Evolutionary conservation across 2,113 vertebrate species (phyloP), one percentile per base, ranked within the genome.

Genomic region (Pelusios castaneus): DNA sequence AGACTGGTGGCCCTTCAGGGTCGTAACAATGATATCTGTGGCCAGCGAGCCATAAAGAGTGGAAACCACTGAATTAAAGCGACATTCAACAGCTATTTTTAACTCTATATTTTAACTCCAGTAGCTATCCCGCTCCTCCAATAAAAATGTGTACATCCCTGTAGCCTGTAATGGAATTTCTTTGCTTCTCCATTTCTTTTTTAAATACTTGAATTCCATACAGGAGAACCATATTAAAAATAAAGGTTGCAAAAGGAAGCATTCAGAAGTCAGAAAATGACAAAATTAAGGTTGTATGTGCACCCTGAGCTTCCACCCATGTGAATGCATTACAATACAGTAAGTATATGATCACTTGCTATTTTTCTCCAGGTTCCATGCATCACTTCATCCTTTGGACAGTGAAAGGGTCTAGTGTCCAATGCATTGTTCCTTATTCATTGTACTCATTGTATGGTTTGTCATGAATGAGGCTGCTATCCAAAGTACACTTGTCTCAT

Each of bases 231-330:
- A 58, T 12, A 82, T 56, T 85, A 70, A 76, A 41, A 2, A 0
- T 6, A 52, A 75, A 80, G 10, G 4, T 55, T 88, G 3, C 80
- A 78, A 91, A 78, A 13, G 6, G 17, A 67, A 82, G 49, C 63
- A 51, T 45, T 10, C 78, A 51, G 60, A 63, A 63, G 60, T 63
- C 60, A 63, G 60, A 31, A 63, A 63, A 6, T 31, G 29, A 34
- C 13, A 8, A 60, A 60, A 13, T 31, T 16, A 60, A 60, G 58
- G 58, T 60, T 60, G 58, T 29, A 34, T n/a, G 31, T 9, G 16
- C 60, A n/a, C 31, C 31, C 7, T 63, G 60, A 79, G 31, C 49
- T 79, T 24, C 31, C 49, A 21, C 8, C 25, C 0, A 0, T 67
- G n/a, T 51, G 27, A 70, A 51, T 89, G 52, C 6, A 58, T 89